Evolutionary conservation across 2,888 invertebrate genomes (phyloP), one percentile per base, ranked within the genome.

Genomic region (Diaperis boleti): DNA sequence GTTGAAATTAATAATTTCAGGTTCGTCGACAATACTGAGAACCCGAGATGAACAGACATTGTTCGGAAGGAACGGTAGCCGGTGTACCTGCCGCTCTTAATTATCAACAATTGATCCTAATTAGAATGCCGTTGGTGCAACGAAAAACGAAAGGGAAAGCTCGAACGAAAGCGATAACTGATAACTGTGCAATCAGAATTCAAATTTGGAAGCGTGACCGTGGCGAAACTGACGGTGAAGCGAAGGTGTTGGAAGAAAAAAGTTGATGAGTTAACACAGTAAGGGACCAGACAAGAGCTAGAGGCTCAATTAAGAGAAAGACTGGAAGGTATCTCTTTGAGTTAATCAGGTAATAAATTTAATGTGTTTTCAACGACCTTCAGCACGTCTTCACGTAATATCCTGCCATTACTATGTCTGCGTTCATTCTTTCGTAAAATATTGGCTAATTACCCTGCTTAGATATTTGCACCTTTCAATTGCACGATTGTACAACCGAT

Each of bases 111-210:
- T 20, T 5, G 41, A 42, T 31, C 17, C 44, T 62, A 50, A 62
- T 62, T 62, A 57, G 15, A 44, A 59, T 59, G 59, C 55, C 39
- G 20, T n/a, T 41, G 39, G 18, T 54, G 47, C 20, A 41, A 54
- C 26, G 44, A 49, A 62, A 59, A 59, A 54, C 35, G 62, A 59
- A 59, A 63, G 62, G 57, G 49, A 44, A 20, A 57, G 44, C 52
- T 52, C 42, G 22, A 22, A 10, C 37, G 62, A 62, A 62, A 62
- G 62, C 50, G 62, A 59, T 33, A 52, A 61, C 14, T 18, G 62
- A 59, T 33, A 52, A 61, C 14, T 18, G 39, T 15, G 42, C 20
- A 62, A 55, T 31, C 20, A 20, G 20, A 62, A 50, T 50, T 55
- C 41, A 55, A 42, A 35, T 49, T 49, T 54, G 22, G 33, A 62